Evolutionary conservation across 2,888 invertebrate genomes (phyloP), one percentile per base, ranked within the genome.

Genomic region (Tachystola acroxantha): DNA sequence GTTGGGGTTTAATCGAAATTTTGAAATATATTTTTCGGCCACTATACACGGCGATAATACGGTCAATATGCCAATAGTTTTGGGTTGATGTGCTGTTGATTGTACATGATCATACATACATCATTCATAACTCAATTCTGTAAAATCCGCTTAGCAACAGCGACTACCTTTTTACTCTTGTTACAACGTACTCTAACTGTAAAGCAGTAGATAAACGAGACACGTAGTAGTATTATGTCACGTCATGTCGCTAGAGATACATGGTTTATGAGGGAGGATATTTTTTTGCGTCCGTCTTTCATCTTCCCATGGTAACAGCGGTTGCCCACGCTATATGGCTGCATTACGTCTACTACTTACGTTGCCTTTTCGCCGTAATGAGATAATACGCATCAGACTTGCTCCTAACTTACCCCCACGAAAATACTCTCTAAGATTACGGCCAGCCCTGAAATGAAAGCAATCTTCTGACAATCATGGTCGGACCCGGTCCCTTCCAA

Each of bases 381-480:
- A 70, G 63, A 67, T 64, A 66, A 68, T 64, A 59, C 57, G 47
- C 57, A 55, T 59, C 59, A 58, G 50, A 54, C 63, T 22, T 30
- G 39, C 36, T 32, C 32, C 34, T 38, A 42, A 45, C 42, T 46
- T 42, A 38, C 32, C 37, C 38, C 36, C 50, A 60, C 60, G 64
- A 68, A 71, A 70, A 69, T 68, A 63, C 53, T 43, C 55, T 39
- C 52, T 45, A 42, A 63, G 60, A 74, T 71, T 71, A 66, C 64
- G 46, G 46, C 43, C 50, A 46, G 44, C 41, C 52, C 51, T 58
- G 48, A 67, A 72, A 71, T 64, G 63, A 66, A 64, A 64, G 69
- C 66, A 68, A 70, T 72, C 62, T 73, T 63, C 60, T 49, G 45
- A 65, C 71, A 64, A 70, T 74, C 67, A 67, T 64, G 64, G 53